These are phyloP conservation scores for Trisateles emortualis DNA, from an alignment of 2,888 invertebrate genomes.

Conservation along the genomic window DNA sequence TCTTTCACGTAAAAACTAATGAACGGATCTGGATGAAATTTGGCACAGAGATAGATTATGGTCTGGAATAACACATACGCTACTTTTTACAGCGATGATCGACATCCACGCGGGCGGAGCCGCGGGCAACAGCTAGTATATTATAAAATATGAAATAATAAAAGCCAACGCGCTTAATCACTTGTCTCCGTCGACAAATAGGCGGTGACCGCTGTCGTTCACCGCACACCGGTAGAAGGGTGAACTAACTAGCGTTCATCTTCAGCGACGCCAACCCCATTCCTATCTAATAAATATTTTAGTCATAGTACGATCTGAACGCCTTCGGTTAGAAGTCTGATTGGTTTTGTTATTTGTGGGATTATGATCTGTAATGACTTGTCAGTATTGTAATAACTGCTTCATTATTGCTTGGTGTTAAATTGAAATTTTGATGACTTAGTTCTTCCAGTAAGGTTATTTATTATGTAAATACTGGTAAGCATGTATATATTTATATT, in stretches of 20 bases:
- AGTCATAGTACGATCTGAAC: neutral
- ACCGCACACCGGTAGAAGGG: conserved; percentile 21
- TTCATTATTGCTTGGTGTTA: neutral
- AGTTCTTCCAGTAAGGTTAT: too few species aligned
- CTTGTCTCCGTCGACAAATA: conserved; percentile 18
- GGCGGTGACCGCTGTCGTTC: conserved; percentile 17
- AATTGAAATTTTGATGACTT: too few species aligned
- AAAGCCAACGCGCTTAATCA: conserved; percentile 11
- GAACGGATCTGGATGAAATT: too few species aligned
- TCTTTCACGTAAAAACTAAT: too few species aligned
- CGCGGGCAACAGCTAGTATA: too few species aligned
- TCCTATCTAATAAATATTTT: neutral
- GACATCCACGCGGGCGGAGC: too few species aligned
- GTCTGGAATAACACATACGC: too few species aligned
- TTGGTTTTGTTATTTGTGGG: neutral
- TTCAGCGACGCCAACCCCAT: conserved; percentile 3
- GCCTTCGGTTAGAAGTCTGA: neutral
- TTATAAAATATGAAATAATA: conserved; percentile 13
- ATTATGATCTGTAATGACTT: neutral
- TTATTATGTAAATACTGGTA: too few species aligned
- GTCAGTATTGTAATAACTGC: neutral
- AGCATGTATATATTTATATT: too few species aligned
- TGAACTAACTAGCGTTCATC: conserved; percentile 30
- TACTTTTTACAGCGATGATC: too few species aligned
- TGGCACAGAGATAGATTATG: too few species aligned